Conservation (phyloP, 2,113 vertebrate genomes). For the Cyprinodon brontotheroides region DNA sequence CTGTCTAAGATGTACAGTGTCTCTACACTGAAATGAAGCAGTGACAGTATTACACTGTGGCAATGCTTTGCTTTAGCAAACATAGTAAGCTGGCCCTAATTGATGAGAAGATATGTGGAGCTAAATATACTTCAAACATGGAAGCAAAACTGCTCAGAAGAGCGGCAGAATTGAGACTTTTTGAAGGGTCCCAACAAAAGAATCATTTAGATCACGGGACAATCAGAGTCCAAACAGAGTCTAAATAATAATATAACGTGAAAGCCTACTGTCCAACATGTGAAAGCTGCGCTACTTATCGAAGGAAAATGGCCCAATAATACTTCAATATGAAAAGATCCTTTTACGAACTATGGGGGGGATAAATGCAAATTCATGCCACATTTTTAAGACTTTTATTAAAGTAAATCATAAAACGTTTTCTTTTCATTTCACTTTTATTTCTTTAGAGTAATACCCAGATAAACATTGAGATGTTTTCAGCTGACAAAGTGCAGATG, state of each 20-base stretch:
- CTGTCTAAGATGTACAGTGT: too few relatives aligned
- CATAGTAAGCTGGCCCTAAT: too few relatives aligned
- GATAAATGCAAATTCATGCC: background rate
- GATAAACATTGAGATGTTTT: background rate
- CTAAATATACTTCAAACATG: too few relatives aligned
- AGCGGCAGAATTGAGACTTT: too few relatives aligned
- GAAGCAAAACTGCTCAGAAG: too few relatives aligned
- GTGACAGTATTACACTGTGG: too few relatives aligned
- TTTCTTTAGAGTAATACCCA: background rate
- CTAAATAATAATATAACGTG: too few relatives aligned
- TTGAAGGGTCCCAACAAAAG: too few relatives aligned
- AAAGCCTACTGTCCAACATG: background rate
- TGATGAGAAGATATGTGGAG: too few relatives aligned
- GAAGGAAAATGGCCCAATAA: background rate
- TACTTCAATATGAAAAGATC: background rate
- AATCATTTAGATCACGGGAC: too few relatives aligned
- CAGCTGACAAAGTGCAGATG: slow-evolving; percentile 27
- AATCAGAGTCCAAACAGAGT: background rate
- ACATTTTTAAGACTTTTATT: background rate
- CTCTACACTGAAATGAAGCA: too few relatives aligned
- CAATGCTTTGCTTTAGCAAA: too few relatives aligned
- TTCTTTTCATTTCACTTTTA: background rate
- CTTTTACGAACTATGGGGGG: background rate
- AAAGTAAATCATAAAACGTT: background rate
- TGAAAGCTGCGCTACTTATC: background rate